Base-by-base conservation (phyloP, 35 echinoderm and acorn worm genomes). In the Diadema setosum region DNA sequence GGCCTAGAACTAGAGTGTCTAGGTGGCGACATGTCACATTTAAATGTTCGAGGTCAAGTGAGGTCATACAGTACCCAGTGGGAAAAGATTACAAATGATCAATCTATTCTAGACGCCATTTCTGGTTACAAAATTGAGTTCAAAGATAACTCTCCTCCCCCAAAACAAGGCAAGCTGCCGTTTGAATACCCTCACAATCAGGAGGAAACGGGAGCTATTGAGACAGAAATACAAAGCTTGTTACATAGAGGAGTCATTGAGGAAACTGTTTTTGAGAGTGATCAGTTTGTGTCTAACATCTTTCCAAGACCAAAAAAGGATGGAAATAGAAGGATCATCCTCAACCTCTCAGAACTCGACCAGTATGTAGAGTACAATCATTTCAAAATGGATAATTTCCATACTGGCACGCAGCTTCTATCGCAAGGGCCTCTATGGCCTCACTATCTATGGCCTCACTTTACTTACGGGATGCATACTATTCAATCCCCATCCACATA, bases 381-480 rank as follows among this genome's bases (percentile, higher is more conserved):
- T 84, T 84, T 84, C 49, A 84, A 84, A 59, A 59, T 84, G 82
- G 88, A 91, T 69, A 27, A 35, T 87, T 84, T 95, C 67, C 27
- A 84, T 3, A 41, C 84, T 70, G 89, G 45, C 31, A 59, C 81
- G 9, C 37, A 37, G 58, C 41, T 91, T 83, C 59, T 95, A 57
- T 45, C 83, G 46, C 73, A 50, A 46, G 37, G 75, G 17, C 91
- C 84, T 63, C n/a, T n/a, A n/a, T n/a, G n/a, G n/a, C n/a, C n/a
- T n/a, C n/a, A n/a, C n/a, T n/a, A n/a, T 88, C 46, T 58, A 91
- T 95, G 84, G 89, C 84, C 16, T 87, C 93, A 61, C 32, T 94
- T 31, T 87, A 95, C 58, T 46, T 95, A 27, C 86, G 74, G 69
- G 89, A 91, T 35, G 93, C 93, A 25, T 94, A 87, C 55, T 94